Base-by-base conservation (phyloP, 1,140 invertebrate genomes). In the Armadillidium nasatum region DNA sequence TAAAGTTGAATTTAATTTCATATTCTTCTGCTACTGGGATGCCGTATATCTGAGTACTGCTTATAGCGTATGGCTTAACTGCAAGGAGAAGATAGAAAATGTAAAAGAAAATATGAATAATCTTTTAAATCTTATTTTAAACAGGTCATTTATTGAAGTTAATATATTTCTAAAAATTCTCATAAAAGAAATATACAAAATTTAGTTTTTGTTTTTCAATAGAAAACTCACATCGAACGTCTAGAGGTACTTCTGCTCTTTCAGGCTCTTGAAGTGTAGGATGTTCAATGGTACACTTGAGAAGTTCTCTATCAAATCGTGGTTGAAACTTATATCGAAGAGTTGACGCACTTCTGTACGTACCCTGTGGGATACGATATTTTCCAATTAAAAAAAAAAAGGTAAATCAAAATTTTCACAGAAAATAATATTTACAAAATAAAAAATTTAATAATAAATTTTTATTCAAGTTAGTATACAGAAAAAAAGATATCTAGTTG, bases 291-390 rank as follows among this genome's bases (percentile, higher is more conserved):
- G 44, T 74, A 67, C 73, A 74, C 13, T 33, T 54, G 4, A 74
- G 33, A 4, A 54, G 21, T 23, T 60, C 44, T 54, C 43, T 74
- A 54, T 67, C 68, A 67, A 60, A 13, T 54, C 46, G 66, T n/a
- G 46, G 54, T 11, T 74, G 60, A 23, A 74, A 74, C 54, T 67
- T 74, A 23, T 74, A 67, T 7, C n/a, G 50, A 15, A 74, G 73
- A 7, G 73, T 74, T 0, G 73, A 74, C 23, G 66, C 68, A 67
- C 73, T 74, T 43, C 68, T 74, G 73, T 74, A 74, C 10, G 73
- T 74, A 7, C 73, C 73, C 73, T 74, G n/a, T n/a, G n/a, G n/a
- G n/a, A 54, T 9, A 43, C n/a, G n/a, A n/a, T n/a, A n/a, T n/a
- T n/a, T n/a, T n/a, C n/a, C n/a, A n/a, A n/a, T n/a, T n/a, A n/a